These are phyloP conservation scores for Drusus annulatus DNA, from an alignment of 1,140 invertebrate species.

Conservation along the genomic window DNA sequence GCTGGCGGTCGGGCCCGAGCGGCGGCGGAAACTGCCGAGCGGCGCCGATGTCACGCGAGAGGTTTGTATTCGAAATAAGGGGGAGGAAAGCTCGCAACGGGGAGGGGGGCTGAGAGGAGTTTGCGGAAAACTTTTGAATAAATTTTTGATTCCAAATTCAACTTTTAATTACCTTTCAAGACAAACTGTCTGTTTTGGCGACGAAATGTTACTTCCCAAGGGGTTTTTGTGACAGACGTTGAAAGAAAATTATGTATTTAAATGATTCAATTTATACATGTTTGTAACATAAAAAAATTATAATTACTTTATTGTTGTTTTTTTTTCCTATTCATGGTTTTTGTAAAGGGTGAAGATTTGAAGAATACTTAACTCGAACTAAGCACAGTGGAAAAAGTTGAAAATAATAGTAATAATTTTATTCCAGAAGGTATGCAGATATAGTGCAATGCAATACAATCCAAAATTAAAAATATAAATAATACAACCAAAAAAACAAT, in stretches of 20 bases:
- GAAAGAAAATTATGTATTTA: constrained; percentile 5
- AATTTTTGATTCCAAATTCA: constrained; percentile 40
- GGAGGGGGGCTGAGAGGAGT: background rate
- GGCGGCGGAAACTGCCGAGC: constrained; percentile 29
- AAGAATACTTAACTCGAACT: too few relatives aligned
- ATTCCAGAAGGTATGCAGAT: too few relatives aligned
- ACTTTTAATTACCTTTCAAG: constrained; percentile 42
- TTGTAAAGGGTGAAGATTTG: too few relatives aligned
- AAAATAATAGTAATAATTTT: too few relatives aligned
- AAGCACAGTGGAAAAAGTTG: too few relatives aligned
- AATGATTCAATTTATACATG: background rate
- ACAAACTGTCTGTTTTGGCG: background rate
- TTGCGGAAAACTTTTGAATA: constrained; percentile 39
- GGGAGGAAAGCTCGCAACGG: constrained; percentile 4
- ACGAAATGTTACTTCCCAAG: constrained; percentile 1
- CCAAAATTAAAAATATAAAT: too few relatives aligned
- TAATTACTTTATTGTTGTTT: too few relatives aligned
- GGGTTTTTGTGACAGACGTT: constrained; percentile 32
- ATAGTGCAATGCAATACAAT: too few relatives aligned
- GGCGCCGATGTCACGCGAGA: constrained; percentile 39
- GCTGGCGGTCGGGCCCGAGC: constrained; percentile 45
- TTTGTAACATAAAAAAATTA: too few relatives aligned
- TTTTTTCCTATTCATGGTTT: too few relatives aligned
- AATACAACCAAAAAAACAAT: too few relatives aligned
- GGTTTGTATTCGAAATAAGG: constrained; percentile 29